Evolutionary conservation across 2,113 vertebrate species (phyloP).

Genomic region (Periophthalmodon schlosseri): DNA sequence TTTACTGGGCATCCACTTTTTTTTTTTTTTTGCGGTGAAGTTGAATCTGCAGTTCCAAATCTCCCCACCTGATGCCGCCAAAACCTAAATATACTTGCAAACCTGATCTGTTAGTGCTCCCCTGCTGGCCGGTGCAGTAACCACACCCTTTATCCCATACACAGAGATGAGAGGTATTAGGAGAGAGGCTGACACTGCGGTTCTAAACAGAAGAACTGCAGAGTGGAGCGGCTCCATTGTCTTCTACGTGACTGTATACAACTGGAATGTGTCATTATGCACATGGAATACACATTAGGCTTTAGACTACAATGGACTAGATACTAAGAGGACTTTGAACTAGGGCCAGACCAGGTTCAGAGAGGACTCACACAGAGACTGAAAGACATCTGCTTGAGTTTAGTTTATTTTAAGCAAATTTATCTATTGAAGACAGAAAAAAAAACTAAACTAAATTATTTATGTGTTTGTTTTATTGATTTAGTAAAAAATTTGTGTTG

Average conservation of each 20-base stretch:
- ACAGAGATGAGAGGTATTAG: constrained; percentile 46
- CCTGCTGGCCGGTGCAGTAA: constrained; percentile 45
- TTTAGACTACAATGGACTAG: neutral
- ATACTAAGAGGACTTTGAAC: neutral
- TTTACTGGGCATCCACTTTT: neutral
- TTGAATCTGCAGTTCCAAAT: neutral
- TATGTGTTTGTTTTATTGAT: no score
- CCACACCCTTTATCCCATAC: constrained; percentile 6
- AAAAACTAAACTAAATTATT: no score
- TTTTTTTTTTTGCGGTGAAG: neutral
- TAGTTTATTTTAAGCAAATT: no score
- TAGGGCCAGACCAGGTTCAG: neutral
- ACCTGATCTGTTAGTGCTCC: constrained; percentile 29
- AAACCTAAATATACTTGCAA: constrained; percentile 11
- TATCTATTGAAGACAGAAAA: no score
- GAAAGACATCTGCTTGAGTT: neutral
- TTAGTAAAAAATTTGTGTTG: no score
- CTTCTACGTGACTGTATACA: constrained; percentile 65
- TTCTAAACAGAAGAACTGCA: constrained; percentile 68
- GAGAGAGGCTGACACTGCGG: constrained; percentile 70
- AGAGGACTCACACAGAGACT: neutral
- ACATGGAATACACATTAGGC: constrained; percentile 50
- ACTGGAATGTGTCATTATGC: constrained; percentile 68
- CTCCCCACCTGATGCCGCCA: neutral
- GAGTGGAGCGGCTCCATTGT: constrained; percentile 71